Base-by-base conservation (phyloP, 2,797 vertebrate species). In the Dryobates pubescens region DNA sequence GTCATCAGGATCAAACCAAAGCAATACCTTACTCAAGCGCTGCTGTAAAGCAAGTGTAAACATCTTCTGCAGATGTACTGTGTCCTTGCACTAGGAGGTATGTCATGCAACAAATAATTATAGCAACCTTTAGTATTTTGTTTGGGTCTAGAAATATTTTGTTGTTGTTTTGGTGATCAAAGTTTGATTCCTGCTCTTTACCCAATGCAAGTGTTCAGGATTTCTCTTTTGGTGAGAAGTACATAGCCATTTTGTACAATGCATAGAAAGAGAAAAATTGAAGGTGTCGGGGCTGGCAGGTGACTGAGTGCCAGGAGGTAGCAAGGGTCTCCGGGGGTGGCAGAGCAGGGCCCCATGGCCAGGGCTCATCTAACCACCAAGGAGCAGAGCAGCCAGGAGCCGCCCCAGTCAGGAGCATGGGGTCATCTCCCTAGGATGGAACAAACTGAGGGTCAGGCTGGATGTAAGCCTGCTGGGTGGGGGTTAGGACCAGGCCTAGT, bases 1-100 rank as follows among this genome's bases (percentile, higher is more conserved):
- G 98, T 98, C 98, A 98, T 97, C 71, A 84, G 90, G 90, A 94
- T 93, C 86, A 98, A 98, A 98, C 98, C 34, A 62, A 97, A 98
- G 98, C 98, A 97, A 97, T 96, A 97, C 95, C 96, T 97, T 97
- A 94, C 96, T 95, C 92, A 86, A 96, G 96, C 7, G 38, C 36
- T 57, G 74, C 88, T 75, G 80, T 90, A 88, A 68, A 87, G 59
- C 58, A 89, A 77, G 81, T 90, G 80, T 82, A 63, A 82, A 95
- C 81, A 78, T 86, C 71, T 65, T 26, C 27, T 75, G 63, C 45
- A 45, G 91, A 79, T 80, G 71, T 58, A 43, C 53, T 6, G 7
- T 63, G 76, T 86, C 94, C 83, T 95, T 71, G 68, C 72, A 19
- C 34, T 12, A 16, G 74, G 70, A 84, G 78, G 63, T 75, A 49